A percentile compares a stretch with the other conserved stretches of the same genome.
Evolutionary conservation across 2,797 vertebrate genomes (phyloP).

Genomic region (Vespertilio murinus): DNA sequence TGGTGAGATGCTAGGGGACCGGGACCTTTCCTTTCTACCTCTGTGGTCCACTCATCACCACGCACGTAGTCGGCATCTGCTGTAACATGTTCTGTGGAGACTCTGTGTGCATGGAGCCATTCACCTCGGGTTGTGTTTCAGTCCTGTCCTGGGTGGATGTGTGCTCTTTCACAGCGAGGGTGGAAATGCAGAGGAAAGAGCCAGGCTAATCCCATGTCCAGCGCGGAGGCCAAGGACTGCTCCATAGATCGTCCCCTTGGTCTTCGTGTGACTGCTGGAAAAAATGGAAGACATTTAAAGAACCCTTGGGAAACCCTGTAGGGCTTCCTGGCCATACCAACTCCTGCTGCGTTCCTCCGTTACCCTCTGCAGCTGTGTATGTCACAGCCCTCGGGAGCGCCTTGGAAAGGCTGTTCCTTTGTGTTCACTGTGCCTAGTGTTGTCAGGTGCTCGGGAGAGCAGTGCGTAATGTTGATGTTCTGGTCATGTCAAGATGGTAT

Average conservation of each 20-base stretch:
- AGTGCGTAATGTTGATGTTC: neutral
- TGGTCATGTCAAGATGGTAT: neutral
- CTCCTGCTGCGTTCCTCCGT: neutral
- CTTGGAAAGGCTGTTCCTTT: neutral
- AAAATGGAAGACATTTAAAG: neutral
- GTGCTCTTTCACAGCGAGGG: neutral
- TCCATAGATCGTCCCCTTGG: neutral
- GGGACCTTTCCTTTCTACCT: neutral
- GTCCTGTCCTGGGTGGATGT: neutral
- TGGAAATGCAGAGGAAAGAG: neutral
- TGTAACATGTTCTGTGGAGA: neutral
- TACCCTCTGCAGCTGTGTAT: neutral
- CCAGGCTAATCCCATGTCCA: neutral
- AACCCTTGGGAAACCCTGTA: neutral
- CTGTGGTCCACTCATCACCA: neutral
- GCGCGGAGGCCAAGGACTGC: neutral
- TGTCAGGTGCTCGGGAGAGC: neutral
- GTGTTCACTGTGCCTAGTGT: neutral
- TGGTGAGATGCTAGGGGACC: neutral
- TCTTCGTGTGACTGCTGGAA: neutral
- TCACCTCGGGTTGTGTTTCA: neutral
- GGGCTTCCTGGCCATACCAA: neutral
- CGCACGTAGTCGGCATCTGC: neutral
- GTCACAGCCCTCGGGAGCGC: neutral
- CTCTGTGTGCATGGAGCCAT: neutral